Evolutionary conservation across 2,888 invertebrate species (phyloP), one percentile per base, ranked within the genome.

Genomic region (Caenorhabditis sp.): DNA sequence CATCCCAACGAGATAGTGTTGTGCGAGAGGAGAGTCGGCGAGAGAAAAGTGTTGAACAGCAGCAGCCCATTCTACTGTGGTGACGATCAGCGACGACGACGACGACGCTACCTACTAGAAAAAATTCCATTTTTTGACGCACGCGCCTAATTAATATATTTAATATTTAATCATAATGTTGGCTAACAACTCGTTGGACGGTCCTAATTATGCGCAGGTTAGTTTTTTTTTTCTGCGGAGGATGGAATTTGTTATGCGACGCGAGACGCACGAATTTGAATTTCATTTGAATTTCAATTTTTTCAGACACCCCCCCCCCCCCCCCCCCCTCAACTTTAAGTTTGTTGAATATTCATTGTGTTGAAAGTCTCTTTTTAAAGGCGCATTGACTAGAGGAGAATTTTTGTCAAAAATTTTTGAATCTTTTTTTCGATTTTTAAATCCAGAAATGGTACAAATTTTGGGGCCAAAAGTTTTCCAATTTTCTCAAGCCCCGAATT

Each of bases 171-270:
- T 12, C 14, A 36, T n/a, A 55, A 59, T 59, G 59, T 26, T 59
- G 23, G 59, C 59, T 1, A 59, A 59, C n/a, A 59, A 51, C 57
- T 62, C 60, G 1, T 64, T 73, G 65, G 73, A 73, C 36, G 68
- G 64, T n/a, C 60, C 73, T 43, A 73, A 73, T 68, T 73, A 73
- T 68, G 73, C 73, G 50, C 73, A 73, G 68, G 73, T 73, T 21
- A 43, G 62, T 64, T 24, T 55, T 26, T 53, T 53, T 53, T 53
- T 4, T 19, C n/a, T n/a, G n/a, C n/a, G n/a, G n/a, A n/a, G n/a
- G n/a, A n/a, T n/a, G n/a, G 60, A 43, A 59, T 63, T 19, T 43
- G 54, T 53, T 58, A 50, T 59, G 50, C 17, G 31, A 3, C 31
- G 27, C 14, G 14, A 21, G 24, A 50, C 21, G 24, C 49, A 37